These are phyloP conservation scores for Cylloceria caligata DNA, from an alignment of 2,888 invertebrate species.

Conservation along the genomic window DNA sequence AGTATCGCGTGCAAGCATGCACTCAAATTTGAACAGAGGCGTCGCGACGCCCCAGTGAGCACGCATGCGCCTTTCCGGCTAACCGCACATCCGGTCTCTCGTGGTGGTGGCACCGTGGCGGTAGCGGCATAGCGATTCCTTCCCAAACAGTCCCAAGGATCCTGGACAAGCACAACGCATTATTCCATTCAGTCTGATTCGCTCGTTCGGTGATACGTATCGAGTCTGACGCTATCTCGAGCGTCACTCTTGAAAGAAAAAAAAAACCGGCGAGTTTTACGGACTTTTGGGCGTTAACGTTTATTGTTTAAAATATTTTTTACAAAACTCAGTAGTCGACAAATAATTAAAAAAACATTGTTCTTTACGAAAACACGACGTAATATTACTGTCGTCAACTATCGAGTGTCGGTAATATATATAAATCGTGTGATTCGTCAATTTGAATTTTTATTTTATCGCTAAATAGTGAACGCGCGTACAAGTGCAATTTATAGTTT, in stretches of 20 bases:
- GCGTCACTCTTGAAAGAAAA: neutral
- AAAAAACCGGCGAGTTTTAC: neutral
- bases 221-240: neutral
- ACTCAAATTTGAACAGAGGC: slow-evolving; percentile 53
- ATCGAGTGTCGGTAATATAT: neutral
- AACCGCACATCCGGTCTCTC: slow-evolving; percentile 17
- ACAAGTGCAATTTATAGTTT: neutral
- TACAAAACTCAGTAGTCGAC: neutral
- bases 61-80: slow-evolving; percentile 35
- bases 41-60: slow-evolving; percentile 43
- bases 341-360: neutral
- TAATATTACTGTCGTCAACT: neutral
- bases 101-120: slow-evolving; percentile 8
- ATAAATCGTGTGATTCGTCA: neutral
- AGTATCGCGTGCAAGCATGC: slow-evolving; percentile 51
- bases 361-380: neutral
- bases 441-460: neutral
- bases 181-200: slow-evolving; percentile 30
- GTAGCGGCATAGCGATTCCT: neutral
- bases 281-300: neutral
- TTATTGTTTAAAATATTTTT: too few relatives aligned
- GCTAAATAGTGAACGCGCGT: neutral
- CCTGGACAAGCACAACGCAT: slow-evolving; percentile 18
- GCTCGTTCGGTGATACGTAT: slow-evolving; percentile 29
- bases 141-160: slow-evolving; percentile 35